Evolutionary conservation across 64 coral and sea anemone species (phyloP).

Genomic region (Dendronephthya gigantea): DNA sequence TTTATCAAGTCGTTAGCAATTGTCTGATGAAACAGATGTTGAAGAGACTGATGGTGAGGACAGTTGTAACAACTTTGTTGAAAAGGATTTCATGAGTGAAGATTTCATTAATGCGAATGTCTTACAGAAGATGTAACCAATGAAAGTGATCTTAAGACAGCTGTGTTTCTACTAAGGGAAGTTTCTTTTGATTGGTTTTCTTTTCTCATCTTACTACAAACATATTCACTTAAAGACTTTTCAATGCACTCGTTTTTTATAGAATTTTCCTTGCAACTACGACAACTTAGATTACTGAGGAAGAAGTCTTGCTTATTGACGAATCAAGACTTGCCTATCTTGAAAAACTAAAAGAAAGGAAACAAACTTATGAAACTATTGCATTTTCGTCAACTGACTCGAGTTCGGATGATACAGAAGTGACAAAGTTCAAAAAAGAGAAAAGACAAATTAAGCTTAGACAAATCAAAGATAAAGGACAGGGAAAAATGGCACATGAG

Average conservation of each 20-base stretch:
- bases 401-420: neutral
- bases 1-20: neutral
- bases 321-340: neutral
- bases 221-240: neutral
- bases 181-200: neutral
- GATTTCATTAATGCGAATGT: neutral
- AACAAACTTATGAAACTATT: neutral
- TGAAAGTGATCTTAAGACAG: neutral
- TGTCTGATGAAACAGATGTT: neutral
- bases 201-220: neutral
- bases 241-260: neutral
- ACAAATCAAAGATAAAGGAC: neutral
- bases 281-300: neutral
- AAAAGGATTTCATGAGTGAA: neutral
- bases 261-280: neutral
- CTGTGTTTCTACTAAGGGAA: neutral
- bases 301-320: neutral
- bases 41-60: neutral
- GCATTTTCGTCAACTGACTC: neutral
- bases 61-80: neutral
- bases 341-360: neutral
- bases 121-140: neutral
- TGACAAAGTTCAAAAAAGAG: no score
- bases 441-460: no score
- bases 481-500: neutral